Evolutionary conservation across 2,113 vertebrate genomes (phyloP).

Genomic region (Dendropsophus ebraccatus): DNA sequence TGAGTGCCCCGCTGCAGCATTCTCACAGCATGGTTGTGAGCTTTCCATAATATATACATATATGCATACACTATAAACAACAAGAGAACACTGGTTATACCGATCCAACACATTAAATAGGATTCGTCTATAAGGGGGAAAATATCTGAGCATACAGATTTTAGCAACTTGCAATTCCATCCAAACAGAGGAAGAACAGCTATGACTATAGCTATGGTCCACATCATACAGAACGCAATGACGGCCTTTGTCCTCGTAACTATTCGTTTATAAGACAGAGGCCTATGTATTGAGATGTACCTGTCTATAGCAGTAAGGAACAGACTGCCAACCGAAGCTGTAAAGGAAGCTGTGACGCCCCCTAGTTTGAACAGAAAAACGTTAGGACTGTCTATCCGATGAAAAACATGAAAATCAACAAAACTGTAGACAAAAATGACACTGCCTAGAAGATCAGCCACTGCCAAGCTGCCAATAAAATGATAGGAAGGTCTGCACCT

Average conservation of each 20-base stretch:
- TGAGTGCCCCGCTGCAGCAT: constrained; percentile 96
- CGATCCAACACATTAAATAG: constrained; percentile 98
- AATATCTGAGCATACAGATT: constrained; percentile 94
- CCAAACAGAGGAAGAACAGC: constrained; percentile 95
- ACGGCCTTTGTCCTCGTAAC: constrained; percentile 97
- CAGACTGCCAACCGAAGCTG: constrained; percentile 94
- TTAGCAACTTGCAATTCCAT: constrained; percentile 98
- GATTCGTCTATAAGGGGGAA: constrained; percentile 96
- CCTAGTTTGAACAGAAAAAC: constrained; percentile 98
- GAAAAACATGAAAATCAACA: constrained; percentile 97
- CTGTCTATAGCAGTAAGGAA: constrained; percentile 98
- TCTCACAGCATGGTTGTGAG: constrained; percentile 92
- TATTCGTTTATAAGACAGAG: constrained; percentile 93
- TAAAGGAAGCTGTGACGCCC: constrained; percentile 96
- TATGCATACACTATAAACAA: constrained; percentile 98
- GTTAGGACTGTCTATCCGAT: constrained; percentile 93
- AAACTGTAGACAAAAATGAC: constrained; percentile 99
- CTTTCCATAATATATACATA: constrained; percentile 99
- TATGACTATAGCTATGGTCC: constrained; percentile 94
- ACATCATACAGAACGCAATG: constrained; percentile 97
- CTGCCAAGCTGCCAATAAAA: constrained; percentile 95
- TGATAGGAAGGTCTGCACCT: constrained; percentile 96
- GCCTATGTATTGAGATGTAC: constrained; percentile 97
- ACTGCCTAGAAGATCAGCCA: constrained; percentile 94
- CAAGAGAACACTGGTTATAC: constrained; percentile 90